Percentiles rank a stretch among this genome's conserved stretches.
Evolutionary conservation across 2,797 vertebrate species (phyloP).

Genomic region (Xenopus petersii): DNA sequence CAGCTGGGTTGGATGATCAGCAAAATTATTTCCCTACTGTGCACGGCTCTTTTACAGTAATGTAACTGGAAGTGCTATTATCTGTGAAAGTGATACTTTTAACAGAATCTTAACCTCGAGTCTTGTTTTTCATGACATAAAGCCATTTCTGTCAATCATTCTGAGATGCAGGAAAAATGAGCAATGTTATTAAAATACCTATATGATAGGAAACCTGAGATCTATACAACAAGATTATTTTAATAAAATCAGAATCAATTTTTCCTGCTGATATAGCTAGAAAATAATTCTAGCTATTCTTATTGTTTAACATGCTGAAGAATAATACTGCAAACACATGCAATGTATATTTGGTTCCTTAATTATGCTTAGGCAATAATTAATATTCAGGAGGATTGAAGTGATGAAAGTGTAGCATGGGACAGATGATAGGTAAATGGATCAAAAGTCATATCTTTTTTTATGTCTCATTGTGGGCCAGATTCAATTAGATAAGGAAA

Average conservation of each 20-base stretch:
- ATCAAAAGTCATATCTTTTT: no score
- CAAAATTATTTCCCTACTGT: neutral
- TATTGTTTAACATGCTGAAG: no score
- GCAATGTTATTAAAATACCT: conserved; percentile 10
- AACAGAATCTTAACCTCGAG: neutral
- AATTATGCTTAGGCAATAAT: no score
- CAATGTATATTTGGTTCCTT: no score
- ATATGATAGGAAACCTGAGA: conserved; percentile 4
- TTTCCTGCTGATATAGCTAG: conserved; percentile 1
- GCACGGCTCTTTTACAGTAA: neutral
- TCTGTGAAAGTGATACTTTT: neutral
- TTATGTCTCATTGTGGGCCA: no score
- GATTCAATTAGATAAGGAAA: no score
- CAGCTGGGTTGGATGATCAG: neutral
- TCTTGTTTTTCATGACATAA: neutral
- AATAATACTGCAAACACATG: no score
- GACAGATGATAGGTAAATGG: no score
- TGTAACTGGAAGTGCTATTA: conserved; percentile 1
- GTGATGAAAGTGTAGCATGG: no score
- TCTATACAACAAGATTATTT: neutral
- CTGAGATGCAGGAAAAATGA: conserved; percentile 4
- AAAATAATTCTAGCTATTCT: neutral
- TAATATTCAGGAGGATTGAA: no score
- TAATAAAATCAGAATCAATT: conserved; percentile 11
- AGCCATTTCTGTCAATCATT: neutral